Evolutionary conservation across 2,113 vertebrate genomes (phyloP).

Genomic region (Anhinga rufa): DNA sequence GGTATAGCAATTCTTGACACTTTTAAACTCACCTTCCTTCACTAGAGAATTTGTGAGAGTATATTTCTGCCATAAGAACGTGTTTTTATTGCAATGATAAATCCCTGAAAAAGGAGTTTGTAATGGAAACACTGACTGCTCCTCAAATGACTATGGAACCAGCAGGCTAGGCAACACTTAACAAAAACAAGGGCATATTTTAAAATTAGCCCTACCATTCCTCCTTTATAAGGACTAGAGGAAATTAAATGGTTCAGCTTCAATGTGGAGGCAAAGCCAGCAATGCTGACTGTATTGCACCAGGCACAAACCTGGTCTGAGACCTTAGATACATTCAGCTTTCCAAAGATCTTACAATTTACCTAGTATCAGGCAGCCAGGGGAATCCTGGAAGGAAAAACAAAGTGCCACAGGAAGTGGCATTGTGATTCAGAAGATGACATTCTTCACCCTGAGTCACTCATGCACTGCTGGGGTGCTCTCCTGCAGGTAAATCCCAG

Average conservation of each 20-base stretch:
- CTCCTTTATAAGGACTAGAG: neutral
- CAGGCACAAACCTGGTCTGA: neutral
- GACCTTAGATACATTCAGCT: neutral
- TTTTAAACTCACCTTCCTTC: neutral
- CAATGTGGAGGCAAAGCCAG: neutral
- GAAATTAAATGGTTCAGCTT: neutral
- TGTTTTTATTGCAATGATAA: neutral
- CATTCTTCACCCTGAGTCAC: slow-evolving; percentile 29
- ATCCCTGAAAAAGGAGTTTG: neutral
- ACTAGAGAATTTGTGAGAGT: neutral
- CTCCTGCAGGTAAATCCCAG: slow-evolving; percentile 30
- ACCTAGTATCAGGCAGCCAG: neutral
- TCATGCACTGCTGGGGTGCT: neutral
- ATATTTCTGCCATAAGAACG: neutral
- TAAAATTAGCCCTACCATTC: neutral
- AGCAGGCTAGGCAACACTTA: neutral
- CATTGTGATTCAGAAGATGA: slow-evolving; percentile 34
- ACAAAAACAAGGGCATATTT: neutral
- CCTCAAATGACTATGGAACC: neutral
- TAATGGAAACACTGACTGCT: neutral
- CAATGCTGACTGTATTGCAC: neutral
- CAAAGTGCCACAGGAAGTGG: slow-evolving; percentile 5
- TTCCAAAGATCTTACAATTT: neutral
- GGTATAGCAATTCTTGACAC: neutral
- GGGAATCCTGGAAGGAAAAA: slow-evolving; percentile 25